Percentiles rank a stretch among this genome's conserved stretches.
phyloP scores from a whole-genome alignment of 1,140 invertebrate species.

The Nasonia giraulti region DNA sequence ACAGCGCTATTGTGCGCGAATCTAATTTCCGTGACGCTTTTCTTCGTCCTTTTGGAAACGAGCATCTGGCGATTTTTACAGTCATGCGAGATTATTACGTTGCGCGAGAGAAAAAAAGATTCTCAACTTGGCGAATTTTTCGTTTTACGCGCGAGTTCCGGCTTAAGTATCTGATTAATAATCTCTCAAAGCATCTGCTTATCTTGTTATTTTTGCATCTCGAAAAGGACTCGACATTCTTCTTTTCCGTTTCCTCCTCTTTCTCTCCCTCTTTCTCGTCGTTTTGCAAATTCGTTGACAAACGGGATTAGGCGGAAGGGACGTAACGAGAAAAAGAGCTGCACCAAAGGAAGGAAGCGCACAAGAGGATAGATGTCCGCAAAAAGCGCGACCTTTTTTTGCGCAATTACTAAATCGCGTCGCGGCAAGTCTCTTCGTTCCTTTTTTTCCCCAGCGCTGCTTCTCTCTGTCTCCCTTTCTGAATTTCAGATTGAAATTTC shows the following conservation, averaged over 20 bases:
- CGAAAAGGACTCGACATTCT: neutral
- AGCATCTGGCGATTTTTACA: neutral
- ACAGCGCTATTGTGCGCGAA: neutral
- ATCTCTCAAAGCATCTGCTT: neutral
- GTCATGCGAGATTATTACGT: neutral
- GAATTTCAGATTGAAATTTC: constrained; percentile 47
- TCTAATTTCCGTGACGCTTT: neutral
- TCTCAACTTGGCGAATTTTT: neutral
- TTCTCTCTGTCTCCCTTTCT: neutral
- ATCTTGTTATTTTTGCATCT: constrained; percentile 26
- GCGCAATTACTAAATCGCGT: constrained; percentile 38
- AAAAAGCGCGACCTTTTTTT: constrained; percentile 15
- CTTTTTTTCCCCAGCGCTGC: neutral
- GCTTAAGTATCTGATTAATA: neutral
- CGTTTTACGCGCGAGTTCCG: neutral
- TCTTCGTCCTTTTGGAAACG: neutral
- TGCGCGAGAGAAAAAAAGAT: neutral
- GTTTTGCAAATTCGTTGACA: constrained; percentile 8
- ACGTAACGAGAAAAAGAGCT: constrained; percentile 22
- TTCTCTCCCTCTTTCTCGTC: neutral
- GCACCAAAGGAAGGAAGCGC: neutral
- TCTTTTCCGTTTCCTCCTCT: neutral
- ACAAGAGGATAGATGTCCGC: neutral
- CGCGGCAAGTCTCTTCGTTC: constrained; percentile 8
- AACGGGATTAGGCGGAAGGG: constrained; percentile 19